These are phyloP conservation scores for Furcifer pardalis DNA, from an alignment of 2,797 vertebrate genomes.

Conservation along the genomic window DNA sequence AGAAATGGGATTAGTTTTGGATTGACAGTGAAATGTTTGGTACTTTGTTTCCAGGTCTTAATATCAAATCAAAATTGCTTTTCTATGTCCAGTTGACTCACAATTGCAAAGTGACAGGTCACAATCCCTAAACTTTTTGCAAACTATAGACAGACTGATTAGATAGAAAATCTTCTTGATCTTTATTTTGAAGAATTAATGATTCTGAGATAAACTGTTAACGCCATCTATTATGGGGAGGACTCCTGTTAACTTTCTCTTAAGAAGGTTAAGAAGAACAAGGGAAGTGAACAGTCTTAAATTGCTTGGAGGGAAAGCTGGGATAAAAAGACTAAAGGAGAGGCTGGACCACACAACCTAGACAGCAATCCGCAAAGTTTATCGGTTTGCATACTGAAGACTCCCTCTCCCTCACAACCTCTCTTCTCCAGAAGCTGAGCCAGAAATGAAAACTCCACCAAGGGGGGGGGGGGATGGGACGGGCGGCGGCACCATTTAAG, in stretches of 20 bases:
- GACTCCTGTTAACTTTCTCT: not conserved
- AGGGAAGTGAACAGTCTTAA: not conserved
- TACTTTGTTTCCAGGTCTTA: not conserved
- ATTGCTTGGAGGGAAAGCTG: not conserved
- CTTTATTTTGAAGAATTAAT: not conserved
- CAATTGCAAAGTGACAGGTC: not conserved
- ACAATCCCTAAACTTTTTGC: not conserved
- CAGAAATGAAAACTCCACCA: too few relatives aligned
- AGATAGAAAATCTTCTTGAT: not conserved
- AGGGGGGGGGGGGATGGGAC: too few relatives aligned
- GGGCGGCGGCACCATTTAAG: too few relatives aligned
- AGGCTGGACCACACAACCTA: not conserved
- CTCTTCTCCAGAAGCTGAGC: too few relatives aligned
- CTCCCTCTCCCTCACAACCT: too few relatives aligned
- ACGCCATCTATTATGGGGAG: not conserved
- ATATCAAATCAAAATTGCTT: not conserved
- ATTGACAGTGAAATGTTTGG: not conserved
- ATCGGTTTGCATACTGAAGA: not conserved
- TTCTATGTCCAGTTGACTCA: not conserved
- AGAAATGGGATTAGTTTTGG: not conserved
- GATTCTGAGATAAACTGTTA: not conserved
- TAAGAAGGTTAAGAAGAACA: not conserved
- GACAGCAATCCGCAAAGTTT: not conserved
- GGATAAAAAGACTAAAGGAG: not conserved
- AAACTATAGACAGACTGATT: too few relatives aligned